Evolutionary conservation across 2,888 invertebrate genomes (phyloP).

Genomic region (Zaprionus lineosus): DNA sequence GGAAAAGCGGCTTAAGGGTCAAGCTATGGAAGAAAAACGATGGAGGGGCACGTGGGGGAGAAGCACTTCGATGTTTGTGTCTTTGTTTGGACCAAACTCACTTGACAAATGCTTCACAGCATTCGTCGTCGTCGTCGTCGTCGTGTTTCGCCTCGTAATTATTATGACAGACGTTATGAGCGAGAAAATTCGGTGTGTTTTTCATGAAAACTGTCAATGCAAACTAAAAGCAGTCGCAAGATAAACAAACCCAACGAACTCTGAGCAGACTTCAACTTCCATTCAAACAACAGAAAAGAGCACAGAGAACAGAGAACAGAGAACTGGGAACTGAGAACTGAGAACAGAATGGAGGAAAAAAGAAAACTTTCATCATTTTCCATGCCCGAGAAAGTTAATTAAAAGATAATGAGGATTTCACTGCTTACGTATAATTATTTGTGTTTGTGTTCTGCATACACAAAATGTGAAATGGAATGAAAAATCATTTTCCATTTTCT

Average conservation of each 20-base stretch:
- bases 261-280: neutral
- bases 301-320: neutral
- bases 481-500: constrained; percentile 15
- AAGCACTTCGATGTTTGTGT: no score
- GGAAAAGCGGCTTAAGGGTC: no score
- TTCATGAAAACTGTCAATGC: neutral
- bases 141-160: constrained; percentile 20
- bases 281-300: no score
- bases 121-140: constrained; percentile 22
- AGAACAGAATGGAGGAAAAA: neutral
- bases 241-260: neutral
- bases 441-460: neutral
- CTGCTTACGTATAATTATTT: constrained; percentile 5
- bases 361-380: constrained; percentile 32
- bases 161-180: constrained; percentile 15
- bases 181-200: no score
- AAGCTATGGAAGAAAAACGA: no score
- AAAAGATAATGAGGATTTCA: constrained; percentile 53
- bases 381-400: constrained; percentile 46
- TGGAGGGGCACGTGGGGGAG: no score
- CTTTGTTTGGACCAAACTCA: neutral
- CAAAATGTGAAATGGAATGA: constrained; percentile 21
- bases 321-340: no score
- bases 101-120: neutral
- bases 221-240: neutral